Evolutionary conservation across 1,140 invertebrate species (phyloP), one percentile per base, ranked within the genome.

Genomic region (Uloborus diversus): DNA sequence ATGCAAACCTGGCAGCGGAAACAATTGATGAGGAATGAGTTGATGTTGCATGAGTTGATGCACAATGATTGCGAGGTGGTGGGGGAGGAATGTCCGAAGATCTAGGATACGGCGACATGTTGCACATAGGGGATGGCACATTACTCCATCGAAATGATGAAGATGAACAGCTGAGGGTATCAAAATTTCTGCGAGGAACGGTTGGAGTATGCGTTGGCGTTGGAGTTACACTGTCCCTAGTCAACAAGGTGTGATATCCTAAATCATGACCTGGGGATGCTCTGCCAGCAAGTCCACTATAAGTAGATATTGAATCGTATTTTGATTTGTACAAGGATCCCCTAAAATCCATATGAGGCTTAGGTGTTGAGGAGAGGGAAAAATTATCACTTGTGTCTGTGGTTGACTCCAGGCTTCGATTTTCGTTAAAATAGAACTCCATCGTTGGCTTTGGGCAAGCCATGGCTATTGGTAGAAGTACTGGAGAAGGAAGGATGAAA

Each of bases 211-310:
- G 65, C 32, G 66, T 80, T 33, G 81, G 84, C 56, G 83, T 82
- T 49, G 83, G 86, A 13, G 83, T 87, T 66, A 81, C 86, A 65
- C 88, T 88, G 81, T 88, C 89, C 13, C 89, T 89, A 20, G 89
- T 89, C 1, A 92, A 90, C 49, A 93, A 86, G 1, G 92, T 93
- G 82, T 93, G 92, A 85, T 93, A 93, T 7, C 92, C 92, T 84
- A 93, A 90, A 85, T 93, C 92, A 25, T 92, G 85, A 81, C 89
- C 91, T 30, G 92, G 90, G 71, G 87, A 88, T 51, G 82, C 49
- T 57, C 80, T 32, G 23, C 80, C 80, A 49, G 78, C 70, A n/a
- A 78, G 75, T 73, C 62, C 69, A 62, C 64, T 70, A 80, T 69
- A 82, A 37, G n/a, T 30, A 56, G 81, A 70, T 57, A 80, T 32